These are phyloP conservation scores for Crocodylus rhombifer DNA, from an alignment of 2,797 vertebrate genomes.

Conservation along the genomic window DNA sequence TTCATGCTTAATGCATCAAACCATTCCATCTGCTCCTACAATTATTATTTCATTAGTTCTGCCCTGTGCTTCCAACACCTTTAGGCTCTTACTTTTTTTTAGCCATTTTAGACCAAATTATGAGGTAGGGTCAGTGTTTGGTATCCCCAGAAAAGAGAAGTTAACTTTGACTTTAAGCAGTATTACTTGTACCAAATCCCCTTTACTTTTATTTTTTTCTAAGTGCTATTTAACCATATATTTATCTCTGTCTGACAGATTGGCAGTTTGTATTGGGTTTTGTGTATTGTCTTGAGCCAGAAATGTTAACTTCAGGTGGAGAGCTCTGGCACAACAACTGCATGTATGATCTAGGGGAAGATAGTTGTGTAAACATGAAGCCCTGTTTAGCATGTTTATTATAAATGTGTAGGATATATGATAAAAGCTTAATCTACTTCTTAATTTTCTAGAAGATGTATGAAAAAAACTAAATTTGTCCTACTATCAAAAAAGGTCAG, in stretches of 20 bases:
- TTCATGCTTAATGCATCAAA: neutral
- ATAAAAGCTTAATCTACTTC: neutral
- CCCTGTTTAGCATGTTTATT: neutral
- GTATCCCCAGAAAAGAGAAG: neutral
- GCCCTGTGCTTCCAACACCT: neutral
- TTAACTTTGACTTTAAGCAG: neutral
- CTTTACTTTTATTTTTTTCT: neutral
- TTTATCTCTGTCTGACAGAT: neutral
- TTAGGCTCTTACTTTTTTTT: neutral
- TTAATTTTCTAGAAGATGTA: neutral
- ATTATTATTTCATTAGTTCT: neutral
- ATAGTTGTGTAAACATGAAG: neutral
- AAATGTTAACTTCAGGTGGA: neutral
- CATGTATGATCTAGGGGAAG: neutral
- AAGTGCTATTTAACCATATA: neutral
- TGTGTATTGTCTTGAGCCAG: neutral
- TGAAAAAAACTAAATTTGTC: neutral
- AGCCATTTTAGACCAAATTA: neutral
- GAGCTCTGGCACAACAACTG: neutral
- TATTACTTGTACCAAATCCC: neutral
- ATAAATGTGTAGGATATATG: neutral
- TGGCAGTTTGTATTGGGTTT: neutral
- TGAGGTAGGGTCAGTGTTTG: neutral
- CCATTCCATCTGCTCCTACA: neutral
- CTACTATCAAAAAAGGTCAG: neutral